Base-by-base conservation (phyloP, 37 sponge, comb jelly and placozoan species). In the Diacarnus erythraeanus region DNA sequence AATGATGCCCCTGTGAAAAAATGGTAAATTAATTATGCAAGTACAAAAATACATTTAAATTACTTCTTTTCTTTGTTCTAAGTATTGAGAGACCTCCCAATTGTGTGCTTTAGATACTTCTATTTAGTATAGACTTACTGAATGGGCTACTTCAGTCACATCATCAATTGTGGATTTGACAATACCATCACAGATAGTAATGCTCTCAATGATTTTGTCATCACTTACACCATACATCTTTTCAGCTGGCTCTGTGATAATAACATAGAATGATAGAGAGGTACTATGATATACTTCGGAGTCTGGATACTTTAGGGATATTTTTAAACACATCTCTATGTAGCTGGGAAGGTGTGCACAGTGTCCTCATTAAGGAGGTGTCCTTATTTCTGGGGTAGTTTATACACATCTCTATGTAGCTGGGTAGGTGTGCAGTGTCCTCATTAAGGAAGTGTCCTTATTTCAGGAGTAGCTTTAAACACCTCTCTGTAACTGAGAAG, bases 1-100 rank as follows among this genome's bases (percentile, higher is more conserved):
- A 85, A 44, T 85, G 85, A 42, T 31, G 61, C 2, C 78, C 85
- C 78, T 84, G 58, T 6, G 39, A 21, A 26, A 3, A n/a, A n/a
- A n/a, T n/a, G n/a, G n/a, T n/a, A n/a, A n/a, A n/a, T n/a, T n/a
- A n/a, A n/a, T n/a, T n/a, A n/a, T n/a, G n/a, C n/a, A n/a, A n/a
- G n/a, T n/a, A n/a, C n/a, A n/a, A n/a, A n/a, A n/a, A n/a, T n/a
- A n/a, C n/a, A n/a, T n/a, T n/a, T n/a, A n/a, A n/a, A n/a, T n/a
- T n/a, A n/a, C n/a, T n/a, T n/a, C n/a, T n/a, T n/a, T n/a, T n/a
- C n/a, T n/a, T n/a, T n/a, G n/a, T n/a, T n/a, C n/a, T n/a, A n/a
- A n/a, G n/a, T n/a, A n/a, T n/a, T n/a, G n/a, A n/a, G n/a, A n/a
- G n/a, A n/a, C n/a, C n/a, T n/a, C n/a, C n/a, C n/a, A n/a, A n/a